Conservation (phyloP, 2,888 invertebrate species). For the Calliopum simillimum region DNA sequence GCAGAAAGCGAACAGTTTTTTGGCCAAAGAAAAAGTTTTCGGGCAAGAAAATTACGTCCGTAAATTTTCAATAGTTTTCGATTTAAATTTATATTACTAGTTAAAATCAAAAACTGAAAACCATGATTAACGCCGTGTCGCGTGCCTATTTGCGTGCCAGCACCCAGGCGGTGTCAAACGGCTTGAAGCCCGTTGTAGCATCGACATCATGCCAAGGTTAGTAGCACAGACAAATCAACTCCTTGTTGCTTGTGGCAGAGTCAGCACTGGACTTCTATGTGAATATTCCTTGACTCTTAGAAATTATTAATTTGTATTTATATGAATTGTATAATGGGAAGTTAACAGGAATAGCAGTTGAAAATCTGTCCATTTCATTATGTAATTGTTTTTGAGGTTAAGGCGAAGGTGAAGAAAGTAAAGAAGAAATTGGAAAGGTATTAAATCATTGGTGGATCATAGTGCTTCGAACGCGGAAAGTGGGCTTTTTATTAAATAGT, state of each 20-base stretch:
- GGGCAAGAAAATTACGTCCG: slow-evolving; percentile 16
- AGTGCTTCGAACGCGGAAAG: too few species aligned
- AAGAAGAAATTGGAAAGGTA: background rate
- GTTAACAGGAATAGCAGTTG: slow-evolving; percentile 17
- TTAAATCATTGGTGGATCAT: too few species aligned
- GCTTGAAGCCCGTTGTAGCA: slow-evolving; percentile 72
- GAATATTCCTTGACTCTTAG: slow-evolving; percentile 44
- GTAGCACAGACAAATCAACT: slow-evolving; percentile 68
- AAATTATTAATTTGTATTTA: slow-evolving; percentile 4
- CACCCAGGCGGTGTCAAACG: slow-evolving; percentile 76
- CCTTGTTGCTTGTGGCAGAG: slow-evolving; percentile 74
- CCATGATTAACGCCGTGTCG: slow-evolving; percentile 77
- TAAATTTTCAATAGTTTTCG: slow-evolving; percentile 25
- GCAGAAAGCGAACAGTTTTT: slow-evolving; percentile 11
- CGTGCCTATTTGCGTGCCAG: slow-evolving; percentile 74
- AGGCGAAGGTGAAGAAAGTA: slow-evolving; percentile 31
- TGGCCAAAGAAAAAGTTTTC: slow-evolving; percentile 12
- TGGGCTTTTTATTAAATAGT: too few species aligned
- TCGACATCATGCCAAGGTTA: slow-evolving; percentile 69
- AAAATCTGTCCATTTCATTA: slow-evolving; percentile 53
- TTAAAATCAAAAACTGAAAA: background rate
- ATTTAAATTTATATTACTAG: slow-evolving; percentile 9
- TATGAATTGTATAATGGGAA: slow-evolving; percentile 41
- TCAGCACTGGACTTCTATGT: slow-evolving; percentile 73
- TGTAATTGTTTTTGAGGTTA: slow-evolving; percentile 51